A percentile compares a stretch with the other conserved stretches of the same genome.
phyloP scores from a whole-genome alignment of 37 sponge, comb jelly and placozoan species.

The Tethya wilhelma region DNA sequence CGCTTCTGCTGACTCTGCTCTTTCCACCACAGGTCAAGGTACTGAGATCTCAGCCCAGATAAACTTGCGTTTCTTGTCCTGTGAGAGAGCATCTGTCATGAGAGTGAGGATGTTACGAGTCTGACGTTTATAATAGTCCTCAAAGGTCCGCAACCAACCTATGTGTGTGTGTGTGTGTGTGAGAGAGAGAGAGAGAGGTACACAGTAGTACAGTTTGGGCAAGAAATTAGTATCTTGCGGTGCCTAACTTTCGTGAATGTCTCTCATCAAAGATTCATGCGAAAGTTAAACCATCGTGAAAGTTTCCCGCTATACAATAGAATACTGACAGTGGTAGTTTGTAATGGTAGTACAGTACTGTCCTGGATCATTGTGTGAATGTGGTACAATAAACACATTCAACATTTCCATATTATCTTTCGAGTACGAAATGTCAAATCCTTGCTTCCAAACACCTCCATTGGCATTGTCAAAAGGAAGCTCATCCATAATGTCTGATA shows the following conservation, averaged over 20 bases:
- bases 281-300: too few relatives aligned
- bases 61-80: conserved; percentile 61
- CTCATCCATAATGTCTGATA: conserved; percentile 61
- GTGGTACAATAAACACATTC: conserved; percentile 88
- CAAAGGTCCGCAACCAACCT: conserved; percentile 91
- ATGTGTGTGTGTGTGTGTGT: too few relatives aligned
- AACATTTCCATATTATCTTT: conserved; percentile 59
- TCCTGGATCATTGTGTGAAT: conserved; percentile 97
- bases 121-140: conserved; percentile 75
- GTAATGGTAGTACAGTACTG: conserved; percentile 3
- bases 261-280: neutral
- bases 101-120: conserved; percentile 78
- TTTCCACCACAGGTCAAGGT: conserved; percentile 88
- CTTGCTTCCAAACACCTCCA: conserved; percentile 96
- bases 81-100: conserved; percentile 56
- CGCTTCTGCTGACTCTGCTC: conserved; percentile 44
- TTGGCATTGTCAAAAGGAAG: conserved; percentile 79
- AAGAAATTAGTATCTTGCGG: too few relatives aligned
- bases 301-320: neutral
- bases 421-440: conserved; percentile 75
- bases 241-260: too few relatives aligned
- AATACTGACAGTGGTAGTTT: too few relatives aligned
- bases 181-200: too few relatives aligned
- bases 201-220: too few relatives aligned
- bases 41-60: conserved; percentile 96